phyloP scores from a whole-genome alignment of 1,140 invertebrate genomes.

The Drosophila athabasca region DNA sequence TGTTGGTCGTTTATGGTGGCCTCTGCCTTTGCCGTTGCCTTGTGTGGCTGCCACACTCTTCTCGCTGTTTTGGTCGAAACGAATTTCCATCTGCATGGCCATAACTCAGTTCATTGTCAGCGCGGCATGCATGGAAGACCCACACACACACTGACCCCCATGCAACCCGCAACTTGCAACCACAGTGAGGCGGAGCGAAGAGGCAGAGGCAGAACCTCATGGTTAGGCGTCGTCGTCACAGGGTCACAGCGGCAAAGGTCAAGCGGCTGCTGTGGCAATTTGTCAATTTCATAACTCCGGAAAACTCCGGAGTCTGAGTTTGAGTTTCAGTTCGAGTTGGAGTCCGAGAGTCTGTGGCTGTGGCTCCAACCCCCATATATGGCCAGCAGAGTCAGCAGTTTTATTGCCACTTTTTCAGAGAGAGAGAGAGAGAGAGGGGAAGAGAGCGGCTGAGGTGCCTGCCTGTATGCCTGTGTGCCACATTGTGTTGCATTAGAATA shows the following conservation, averaged over 20 bases:
- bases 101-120: conserved; percentile 77
- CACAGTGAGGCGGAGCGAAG: conserved; percentile 14
- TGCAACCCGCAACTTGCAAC: neutral
- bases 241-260: conserved; percentile 65
- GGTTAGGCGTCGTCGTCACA: conserved; percentile 53
- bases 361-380: too few relatives aligned
- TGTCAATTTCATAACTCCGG: conserved; percentile 76
- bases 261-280: conserved; percentile 70
- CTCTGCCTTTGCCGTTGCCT: too few relatives aligned
- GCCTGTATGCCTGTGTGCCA: conserved; percentile 4
- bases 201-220: conserved; percentile 30
- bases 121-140: conserved; percentile 47
- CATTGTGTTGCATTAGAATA: conserved; percentile 72
- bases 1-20: conserved; percentile 6
- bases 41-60: conserved; percentile 49
- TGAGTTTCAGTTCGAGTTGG: too few relatives aligned
- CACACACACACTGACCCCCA: conserved; percentile 73
- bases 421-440: conserved; percentile 7
- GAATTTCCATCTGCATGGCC: conserved; percentile 75
- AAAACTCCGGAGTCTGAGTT: too few relatives aligned
- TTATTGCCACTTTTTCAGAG: conserved; percentile 4
- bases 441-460: neutral
- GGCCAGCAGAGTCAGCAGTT: conserved; percentile 34
- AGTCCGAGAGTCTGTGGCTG: too few relatives aligned
- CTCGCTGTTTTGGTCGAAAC: conserved; percentile 46